These are phyloP conservation scores for Casuarius casuarius DNA, from an alignment of 2,113 vertebrate species.

Conservation along the genomic window DNA sequence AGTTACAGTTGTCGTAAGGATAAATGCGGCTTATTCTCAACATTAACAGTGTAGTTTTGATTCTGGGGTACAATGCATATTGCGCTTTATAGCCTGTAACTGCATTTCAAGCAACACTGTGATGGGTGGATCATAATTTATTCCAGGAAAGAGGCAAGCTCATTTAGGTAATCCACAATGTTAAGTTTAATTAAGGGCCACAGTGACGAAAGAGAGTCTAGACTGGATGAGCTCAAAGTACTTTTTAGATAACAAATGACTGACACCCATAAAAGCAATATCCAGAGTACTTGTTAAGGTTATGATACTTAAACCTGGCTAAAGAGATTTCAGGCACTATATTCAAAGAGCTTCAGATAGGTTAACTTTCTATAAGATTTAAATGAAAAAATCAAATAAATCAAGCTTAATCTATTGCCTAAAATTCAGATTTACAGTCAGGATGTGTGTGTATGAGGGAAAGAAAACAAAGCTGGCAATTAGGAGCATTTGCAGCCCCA, in stretches of 20 bases:
- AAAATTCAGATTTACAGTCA: constrained; percentile 15
- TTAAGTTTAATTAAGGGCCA: constrained; percentile 60
- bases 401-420: constrained; percentile 7
- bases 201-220: constrained; percentile 27
- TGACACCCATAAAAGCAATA: not conserved
- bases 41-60: not conserved
- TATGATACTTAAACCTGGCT: constrained; percentile 18
- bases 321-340: not conserved
- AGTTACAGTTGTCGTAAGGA: not conserved
- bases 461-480: not conserved
- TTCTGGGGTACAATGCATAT: not conserved
- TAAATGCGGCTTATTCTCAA: not conserved
- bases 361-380: not conserved
- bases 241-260: not conserved
- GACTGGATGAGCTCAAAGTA: constrained; percentile 5
- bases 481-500: not conserved
- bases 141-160: constrained; percentile 23
- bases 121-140: not conserved
- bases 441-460: not conserved
- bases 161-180: constrained; percentile 20
- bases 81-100: constrained; percentile 17
- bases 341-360: not conserved
- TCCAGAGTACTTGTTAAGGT: not conserved
- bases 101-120: constrained; percentile 28
- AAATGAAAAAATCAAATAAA: not conserved